phyloP scores from a whole-genome alignment of 2,888 invertebrate species.

The Tachina fera region DNA sequence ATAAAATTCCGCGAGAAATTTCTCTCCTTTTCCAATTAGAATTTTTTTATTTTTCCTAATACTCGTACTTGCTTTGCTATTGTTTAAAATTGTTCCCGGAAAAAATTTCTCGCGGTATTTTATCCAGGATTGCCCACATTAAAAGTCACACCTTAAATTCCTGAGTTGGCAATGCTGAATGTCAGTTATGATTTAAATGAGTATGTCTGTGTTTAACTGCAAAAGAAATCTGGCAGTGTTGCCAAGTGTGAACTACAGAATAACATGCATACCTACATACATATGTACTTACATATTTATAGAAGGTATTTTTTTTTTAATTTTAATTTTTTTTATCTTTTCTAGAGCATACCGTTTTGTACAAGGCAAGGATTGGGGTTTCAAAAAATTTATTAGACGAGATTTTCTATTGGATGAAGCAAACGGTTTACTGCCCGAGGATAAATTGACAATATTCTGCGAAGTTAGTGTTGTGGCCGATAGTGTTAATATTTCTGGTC shows the following conservation, averaged over 20 bases:
- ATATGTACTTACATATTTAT: not conserved
- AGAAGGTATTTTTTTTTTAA: not conserved
- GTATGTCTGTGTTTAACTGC: not conserved
- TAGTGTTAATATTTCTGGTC: slow-evolving; percentile 99
- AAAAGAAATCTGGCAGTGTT: not conserved
- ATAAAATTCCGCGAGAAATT: too few species aligned
- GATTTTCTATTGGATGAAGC: slow-evolving; percentile 99
- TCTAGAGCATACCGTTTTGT: slow-evolving; percentile 99
- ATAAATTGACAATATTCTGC: slow-evolving; percentile 99
- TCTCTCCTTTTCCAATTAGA: too few species aligned
- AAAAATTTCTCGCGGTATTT: too few species aligned
- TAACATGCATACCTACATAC: too few species aligned
- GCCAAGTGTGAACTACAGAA: not conserved
- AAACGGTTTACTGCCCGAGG: slow-evolving; percentile 98
- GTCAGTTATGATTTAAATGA: not conserved
- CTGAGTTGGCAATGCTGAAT: too few species aligned
- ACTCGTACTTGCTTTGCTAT: too few species aligned
- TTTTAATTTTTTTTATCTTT: slow-evolving; percentile 50
- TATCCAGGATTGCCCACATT: too few species aligned
- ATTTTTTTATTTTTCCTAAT: too few species aligned
- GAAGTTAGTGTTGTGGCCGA: slow-evolving; percentile 99
- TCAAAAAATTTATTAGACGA: slow-evolving; percentile 99
- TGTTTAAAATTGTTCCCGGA: too few species aligned
- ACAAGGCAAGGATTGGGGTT: slow-evolving; percentile 99
- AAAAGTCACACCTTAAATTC: too few species aligned